Evolutionary conservation across 1,140 invertebrate species (phyloP), one percentile per base, ranked within the genome.

Genomic region (Pinna nobilis): DNA sequence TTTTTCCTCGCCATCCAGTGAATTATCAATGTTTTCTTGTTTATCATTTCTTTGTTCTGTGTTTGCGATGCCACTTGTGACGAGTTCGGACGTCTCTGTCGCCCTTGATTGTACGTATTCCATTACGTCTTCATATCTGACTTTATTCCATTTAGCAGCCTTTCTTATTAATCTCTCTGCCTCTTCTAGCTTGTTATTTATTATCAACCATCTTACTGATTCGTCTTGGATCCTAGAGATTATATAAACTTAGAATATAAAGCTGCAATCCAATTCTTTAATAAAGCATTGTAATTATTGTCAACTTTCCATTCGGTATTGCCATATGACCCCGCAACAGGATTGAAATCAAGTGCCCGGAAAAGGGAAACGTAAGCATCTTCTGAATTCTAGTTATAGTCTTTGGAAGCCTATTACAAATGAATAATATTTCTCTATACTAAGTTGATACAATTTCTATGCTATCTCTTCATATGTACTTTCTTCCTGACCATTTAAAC

Each of bases 141-240:
- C 61, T 28, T 69, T 64, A 57, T 87, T 87, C 51, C 70, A 61
- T 68, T 67, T 77, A 5, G 84, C 80, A 2, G 81, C 79, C 59
- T 78, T 80, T 49, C 63, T 69, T 11, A 86, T 25, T 11, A 85
- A 70, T 35, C 35, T 66, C 47, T 82, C 73, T 3, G 80, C 82
- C 60, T 81, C 74, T 67, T 76, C 60, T 32, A 55, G 37, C 53
- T 69, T 78, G 1, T 73, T 69, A 39, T 84, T 82, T n/a, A 74
- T 73, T 11, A 83, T 55, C 2, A 87, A 71, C 85, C 85, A 87
- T 23, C 82, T 67, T 9, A 82, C 20, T 3, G 83, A 84, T 70
- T 87, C 85, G 13, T 83, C 82, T 23, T 77, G 55, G 33, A 84
- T 47, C 65, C 84, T 86, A 74, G 33, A 59, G 69, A 18, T 13